Percentiles rank a stretch among this genome's conserved stretches.
Conservation (phyloP, 2,113 vertebrate genomes). For the Picathartes gymnocephalus region DNA sequence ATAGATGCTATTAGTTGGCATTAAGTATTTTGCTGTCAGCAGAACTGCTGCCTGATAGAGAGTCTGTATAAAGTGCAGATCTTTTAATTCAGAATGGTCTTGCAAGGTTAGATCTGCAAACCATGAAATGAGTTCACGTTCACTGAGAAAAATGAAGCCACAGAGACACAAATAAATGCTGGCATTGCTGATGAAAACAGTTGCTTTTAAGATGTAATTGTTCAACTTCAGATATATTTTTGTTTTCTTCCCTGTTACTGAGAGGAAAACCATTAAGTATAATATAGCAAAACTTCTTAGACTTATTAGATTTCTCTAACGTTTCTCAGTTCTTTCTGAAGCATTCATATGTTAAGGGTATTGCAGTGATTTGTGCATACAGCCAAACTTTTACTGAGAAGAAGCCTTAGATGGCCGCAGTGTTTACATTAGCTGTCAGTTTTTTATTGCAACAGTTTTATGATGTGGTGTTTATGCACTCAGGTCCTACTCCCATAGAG, state of each 20-base stretch:
- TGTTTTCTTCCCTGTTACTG: background rate
- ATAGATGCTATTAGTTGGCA: fast-evolving
- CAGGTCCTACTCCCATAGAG: background rate
- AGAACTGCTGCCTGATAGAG: background rate
- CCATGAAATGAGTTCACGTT: background rate
- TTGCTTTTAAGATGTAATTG: background rate
- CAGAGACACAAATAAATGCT: background rate
- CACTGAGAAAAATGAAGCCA: background rate
- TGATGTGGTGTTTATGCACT: background rate
- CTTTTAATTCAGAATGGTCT: background rate
- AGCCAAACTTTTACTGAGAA: background rate
- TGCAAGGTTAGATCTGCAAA: background rate
- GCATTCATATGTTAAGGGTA: background rate
- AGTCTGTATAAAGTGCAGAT: background rate
- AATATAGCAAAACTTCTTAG: background rate
- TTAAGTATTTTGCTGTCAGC: background rate
- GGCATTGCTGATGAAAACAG: background rate
- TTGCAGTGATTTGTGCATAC: background rate
- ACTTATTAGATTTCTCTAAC: background rate
- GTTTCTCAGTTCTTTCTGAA: background rate
- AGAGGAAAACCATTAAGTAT: background rate
- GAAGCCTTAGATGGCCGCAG: background rate
- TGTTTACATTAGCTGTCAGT: background rate
- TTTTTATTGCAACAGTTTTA: background rate
- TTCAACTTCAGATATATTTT: background rate